A percentile compares a stretch with the other conserved stretches of the same genome.
Evolutionary conservation across 2,888 invertebrate species (phyloP).

Genomic region (Yponomeuta sedellus): DNA sequence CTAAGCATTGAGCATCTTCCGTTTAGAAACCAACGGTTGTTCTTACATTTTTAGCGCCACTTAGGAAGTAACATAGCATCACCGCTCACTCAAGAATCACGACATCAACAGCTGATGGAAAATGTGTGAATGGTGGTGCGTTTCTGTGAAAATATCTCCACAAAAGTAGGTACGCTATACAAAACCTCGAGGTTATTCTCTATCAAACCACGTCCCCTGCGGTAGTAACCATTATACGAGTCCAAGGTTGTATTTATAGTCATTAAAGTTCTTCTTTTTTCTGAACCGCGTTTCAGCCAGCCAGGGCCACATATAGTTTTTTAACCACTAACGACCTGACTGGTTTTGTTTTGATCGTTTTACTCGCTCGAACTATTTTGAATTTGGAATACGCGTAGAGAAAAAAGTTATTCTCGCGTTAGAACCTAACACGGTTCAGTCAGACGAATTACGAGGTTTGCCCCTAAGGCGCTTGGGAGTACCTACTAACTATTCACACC

Average conservation of each 20-base stretch:
- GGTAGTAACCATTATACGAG: neutral
- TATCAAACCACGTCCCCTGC: neutral
- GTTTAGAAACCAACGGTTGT: neutral
- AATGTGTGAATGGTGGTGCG: neutral
- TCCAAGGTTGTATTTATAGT: neutral
- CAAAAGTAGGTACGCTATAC: neutral
- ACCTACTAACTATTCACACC: too few species aligned
- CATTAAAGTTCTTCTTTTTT: constrained; percentile 3
- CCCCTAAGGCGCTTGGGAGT: too few species aligned
- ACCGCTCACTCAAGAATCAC: neutral
- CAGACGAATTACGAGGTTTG: too few species aligned
- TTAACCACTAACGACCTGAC: neutral
- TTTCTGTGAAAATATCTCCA: neutral
- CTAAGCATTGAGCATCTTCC: neutral
- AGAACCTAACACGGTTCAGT: too few species aligned
- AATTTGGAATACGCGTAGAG: neutral
- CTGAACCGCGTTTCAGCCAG: neutral
- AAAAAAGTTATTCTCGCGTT: neutral
- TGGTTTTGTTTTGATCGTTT: neutral
- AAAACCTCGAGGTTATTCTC: neutral
- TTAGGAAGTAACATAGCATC: neutral
- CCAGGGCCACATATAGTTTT: neutral
- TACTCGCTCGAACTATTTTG: neutral
- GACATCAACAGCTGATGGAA: too few species aligned
- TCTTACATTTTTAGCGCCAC: neutral